A percentile compares a stretch with the other conserved stretches of the same genome.
Conservation (phyloP, 2,113 vertebrate genomes). For the Piliocolobus tephrosceles region DNA sequence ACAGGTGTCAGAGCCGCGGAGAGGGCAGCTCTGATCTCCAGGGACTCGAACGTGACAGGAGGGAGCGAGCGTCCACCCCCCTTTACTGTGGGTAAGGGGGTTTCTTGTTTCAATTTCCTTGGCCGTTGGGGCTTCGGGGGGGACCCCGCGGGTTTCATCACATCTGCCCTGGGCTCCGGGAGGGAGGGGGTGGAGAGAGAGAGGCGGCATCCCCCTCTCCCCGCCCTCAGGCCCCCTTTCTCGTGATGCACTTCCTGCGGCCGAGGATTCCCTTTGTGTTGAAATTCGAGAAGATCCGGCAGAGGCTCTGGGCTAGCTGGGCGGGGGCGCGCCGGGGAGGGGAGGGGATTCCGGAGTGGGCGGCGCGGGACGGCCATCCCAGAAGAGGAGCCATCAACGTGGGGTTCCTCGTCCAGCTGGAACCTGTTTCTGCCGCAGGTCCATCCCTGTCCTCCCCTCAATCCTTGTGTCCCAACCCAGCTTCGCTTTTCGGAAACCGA, state of each 20-base stretch:
- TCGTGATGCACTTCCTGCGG: constrained; percentile 77
- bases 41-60: not conserved
- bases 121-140: not conserved
- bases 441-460: fast-evolving
- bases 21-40: not conserved
- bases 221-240: constrained; percentile 50
- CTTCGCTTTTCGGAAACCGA: not conserved
- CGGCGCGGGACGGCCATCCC: not conserved
- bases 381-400: fast-evolving
- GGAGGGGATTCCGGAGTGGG: constrained; percentile 40
- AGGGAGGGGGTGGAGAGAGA: not conserved
- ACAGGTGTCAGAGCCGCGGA: constrained; percentile 29
- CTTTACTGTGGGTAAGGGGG: fast-evolving
- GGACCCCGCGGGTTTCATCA: constrained; percentile 48
- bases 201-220: not conserved
- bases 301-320: not conserved
- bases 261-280: constrained; percentile 81
- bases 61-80: not conserved
- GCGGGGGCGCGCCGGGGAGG: not conserved
- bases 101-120: not conserved
- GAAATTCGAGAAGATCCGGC: constrained; percentile 66
- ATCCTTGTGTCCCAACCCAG: not conserved
- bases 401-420: too few relatives aligned
- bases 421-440: fast-evolving
- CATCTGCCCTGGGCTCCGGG: not conserved